Evolutionary conservation across 2,113 vertebrate genomes (phyloP).

Genomic region (Polypterus senegalus): DNA sequence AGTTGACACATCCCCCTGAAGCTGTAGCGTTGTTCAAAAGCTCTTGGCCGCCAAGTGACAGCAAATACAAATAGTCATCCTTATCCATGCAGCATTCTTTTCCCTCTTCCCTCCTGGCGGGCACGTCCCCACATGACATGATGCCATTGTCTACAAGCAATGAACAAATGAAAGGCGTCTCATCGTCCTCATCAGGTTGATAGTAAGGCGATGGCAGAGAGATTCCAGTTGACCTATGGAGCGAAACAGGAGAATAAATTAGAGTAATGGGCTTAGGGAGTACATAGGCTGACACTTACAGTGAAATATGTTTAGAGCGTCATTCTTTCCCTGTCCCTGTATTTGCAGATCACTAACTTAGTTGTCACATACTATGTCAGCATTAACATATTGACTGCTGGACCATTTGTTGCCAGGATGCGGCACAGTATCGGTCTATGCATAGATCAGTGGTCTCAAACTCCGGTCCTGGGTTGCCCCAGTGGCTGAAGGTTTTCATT

Average conservation of each 20-base stretch:
- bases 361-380: too few relatives aligned
- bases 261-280: neutral
- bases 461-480: too few relatives aligned
- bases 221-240: conserved; percentile 63
- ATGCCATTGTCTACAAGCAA: conserved; percentile 90
- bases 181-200: conserved; percentile 81
- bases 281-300: too few relatives aligned
- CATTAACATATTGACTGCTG: too few relatives aligned
- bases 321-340: too few relatives aligned
- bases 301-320: too few relatives aligned
- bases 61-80: conserved; percentile 72
- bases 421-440: too few relatives aligned
- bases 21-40: conserved; percentile 46
- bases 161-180: conserved; percentile 94
- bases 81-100: conserved; percentile 81
- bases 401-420: too few relatives aligned
- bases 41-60: conserved; percentile 50
- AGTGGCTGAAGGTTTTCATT: too few relatives aligned
- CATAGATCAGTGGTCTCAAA: too few relatives aligned
- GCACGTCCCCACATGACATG: conserved; percentile 86
- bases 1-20: conserved; percentile 74
- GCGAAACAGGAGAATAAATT: neutral
- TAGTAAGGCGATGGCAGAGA: conserved; percentile 79
- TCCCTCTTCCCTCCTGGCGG: conserved; percentile 69
- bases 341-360: too few relatives aligned